These are phyloP conservation scores for Arrhopalites spinosus DNA, from an alignment of 2,888 invertebrate species.

Conservation along the genomic window DNA sequence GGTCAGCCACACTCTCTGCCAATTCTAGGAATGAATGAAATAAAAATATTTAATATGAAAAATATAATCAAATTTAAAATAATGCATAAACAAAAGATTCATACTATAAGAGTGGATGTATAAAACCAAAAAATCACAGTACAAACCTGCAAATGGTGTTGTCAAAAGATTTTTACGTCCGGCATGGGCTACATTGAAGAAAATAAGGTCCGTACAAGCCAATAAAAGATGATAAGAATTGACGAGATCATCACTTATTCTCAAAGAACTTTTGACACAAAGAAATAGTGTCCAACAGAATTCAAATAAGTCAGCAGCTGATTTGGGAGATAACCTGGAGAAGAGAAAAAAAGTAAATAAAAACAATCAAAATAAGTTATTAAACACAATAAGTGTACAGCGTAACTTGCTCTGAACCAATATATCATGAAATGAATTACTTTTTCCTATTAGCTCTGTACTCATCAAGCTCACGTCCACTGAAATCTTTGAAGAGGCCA, in stretches of 20 bases:
- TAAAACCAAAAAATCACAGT: neutral
- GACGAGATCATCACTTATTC: conserved; percentile 88
- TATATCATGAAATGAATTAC: conserved; percentile 31
- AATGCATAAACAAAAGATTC: neutral
- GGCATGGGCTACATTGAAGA: conserved; percentile 80
- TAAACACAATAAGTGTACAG: too few relatives aligned
- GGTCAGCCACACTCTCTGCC: conserved; percentile 69
- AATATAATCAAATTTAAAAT: neutral
- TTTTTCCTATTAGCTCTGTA: conserved; percentile 53
- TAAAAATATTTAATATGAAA: neutral
- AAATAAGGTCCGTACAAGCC: conserved; percentile 89
- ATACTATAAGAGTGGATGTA: neutral
- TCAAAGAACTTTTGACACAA: conserved; percentile 82
- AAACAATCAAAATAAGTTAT: neutral
- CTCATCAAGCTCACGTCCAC: conserved; percentile 52
- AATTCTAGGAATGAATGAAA: conserved; percentile 62
- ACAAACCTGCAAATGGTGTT: conserved; percentile 71
- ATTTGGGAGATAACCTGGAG: conserved; percentile 74
- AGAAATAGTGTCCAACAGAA: conserved; percentile 94
- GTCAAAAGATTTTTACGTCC: conserved; percentile 85
- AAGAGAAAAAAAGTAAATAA: conserved; percentile 8
- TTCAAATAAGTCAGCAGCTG: conserved; percentile 82
- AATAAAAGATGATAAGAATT: conserved; percentile 90
- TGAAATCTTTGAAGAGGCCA: conserved; percentile 76
- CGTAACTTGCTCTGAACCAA: neutral